Evolutionary conservation across 2,888 invertebrate genomes (phyloP), one percentile per base, ranked within the genome.

Genomic region (Papilio demoleus): DNA sequence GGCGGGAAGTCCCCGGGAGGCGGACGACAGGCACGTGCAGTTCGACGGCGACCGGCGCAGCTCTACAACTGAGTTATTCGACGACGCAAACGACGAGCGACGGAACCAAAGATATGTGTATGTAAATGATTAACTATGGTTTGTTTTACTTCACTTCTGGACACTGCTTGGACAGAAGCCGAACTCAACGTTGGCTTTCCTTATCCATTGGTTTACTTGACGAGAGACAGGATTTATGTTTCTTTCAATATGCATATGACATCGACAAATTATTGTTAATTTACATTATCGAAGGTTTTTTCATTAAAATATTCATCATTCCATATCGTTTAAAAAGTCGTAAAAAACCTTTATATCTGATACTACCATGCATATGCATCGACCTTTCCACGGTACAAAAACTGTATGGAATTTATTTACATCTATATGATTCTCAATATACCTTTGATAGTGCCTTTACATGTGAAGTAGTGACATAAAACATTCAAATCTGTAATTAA

Each of bases 1-100:
- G 11, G 71, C 70, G 1, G 71, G 72, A 8, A 71, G 67, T 38
- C 63, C 71, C 2, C 90, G 95, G 94, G 93, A 96, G 94, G 94
- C 95, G 94, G 85, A 82, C 5, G 85, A 84, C 45, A 81, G 85
- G 0, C 88, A 79, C 71, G 90, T 90, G 67, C 88, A 88, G 80
- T 89, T 88, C 74, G 84, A 84, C 68, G 80, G 79, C 3, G 75
- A 76, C 50, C 73, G 68, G 24, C 67, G 63, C 78, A 84, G 74
- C 80, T 79, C 70, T 34, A 60, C 63, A 17, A 53, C 65, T 36
- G 81, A 83, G 22, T 80, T 81, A 3, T 79, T 80, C 24, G 85
- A 87, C 73, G 90, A 85, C 65, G 88, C 84, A 31, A 91, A 88
- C 76, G 88, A 89, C 69, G 93, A 86, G 70, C 78, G 88, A 1